phyloP scores from a whole-genome alignment of 2,888 invertebrate genomes.

The Megalurothrips usitatus region DNA sequence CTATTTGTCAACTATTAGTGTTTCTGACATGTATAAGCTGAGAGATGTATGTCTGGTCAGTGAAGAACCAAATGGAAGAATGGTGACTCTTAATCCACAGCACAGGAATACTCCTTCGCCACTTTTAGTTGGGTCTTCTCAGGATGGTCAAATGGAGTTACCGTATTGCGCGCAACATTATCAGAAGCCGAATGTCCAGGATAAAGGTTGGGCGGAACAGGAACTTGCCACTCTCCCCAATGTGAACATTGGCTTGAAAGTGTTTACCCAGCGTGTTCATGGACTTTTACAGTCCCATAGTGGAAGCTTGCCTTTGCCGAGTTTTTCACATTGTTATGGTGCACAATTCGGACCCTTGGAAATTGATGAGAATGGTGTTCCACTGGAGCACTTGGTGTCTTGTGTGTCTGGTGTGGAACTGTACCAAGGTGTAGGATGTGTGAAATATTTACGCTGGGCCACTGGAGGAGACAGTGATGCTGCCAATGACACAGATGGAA shows the following conservation, averaged over 20 bases:
- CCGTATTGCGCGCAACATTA: slow-evolving; percentile 16
- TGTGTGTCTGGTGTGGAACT: slow-evolving; percentile 71
- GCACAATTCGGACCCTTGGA: slow-evolving; percentile 60
- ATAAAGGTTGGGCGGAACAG: slow-evolving; percentile 69
- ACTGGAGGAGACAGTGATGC: slow-evolving; percentile 35
- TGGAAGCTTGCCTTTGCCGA: slow-evolving; percentile 71
- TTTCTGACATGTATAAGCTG: slow-evolving; percentile 67
- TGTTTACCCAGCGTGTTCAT: slow-evolving; percentile 62
- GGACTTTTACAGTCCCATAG: slow-evolving; percentile 67
- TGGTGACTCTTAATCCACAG: slow-evolving; percentile 60
- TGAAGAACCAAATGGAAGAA: slow-evolving; percentile 64
- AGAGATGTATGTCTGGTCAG: slow-evolving; percentile 71
- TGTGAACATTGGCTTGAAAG: slow-evolving; percentile 55
- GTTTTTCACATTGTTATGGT: slow-evolving; percentile 77
- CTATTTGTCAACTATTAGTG: slow-evolving; percentile 68
- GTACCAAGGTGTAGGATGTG: slow-evolving; percentile 48
- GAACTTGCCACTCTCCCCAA: slow-evolving; percentile 62
- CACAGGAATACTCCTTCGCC: slow-evolving; percentile 56
- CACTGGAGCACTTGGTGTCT: slow-evolving; percentile 83
- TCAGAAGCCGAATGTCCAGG: slow-evolving; percentile 45
- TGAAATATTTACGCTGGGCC: slow-evolving; percentile 54
- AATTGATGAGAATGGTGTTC: slow-evolving; percentile 65
- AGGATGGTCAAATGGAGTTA: slow-evolving; percentile 4
- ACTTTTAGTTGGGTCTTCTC: neutral
- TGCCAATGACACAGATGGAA: neutral